These are phyloP conservation scores for Sisyra terminalis DNA, from an alignment of 2,888 invertebrate species.

Conservation along the genomic window DNA sequence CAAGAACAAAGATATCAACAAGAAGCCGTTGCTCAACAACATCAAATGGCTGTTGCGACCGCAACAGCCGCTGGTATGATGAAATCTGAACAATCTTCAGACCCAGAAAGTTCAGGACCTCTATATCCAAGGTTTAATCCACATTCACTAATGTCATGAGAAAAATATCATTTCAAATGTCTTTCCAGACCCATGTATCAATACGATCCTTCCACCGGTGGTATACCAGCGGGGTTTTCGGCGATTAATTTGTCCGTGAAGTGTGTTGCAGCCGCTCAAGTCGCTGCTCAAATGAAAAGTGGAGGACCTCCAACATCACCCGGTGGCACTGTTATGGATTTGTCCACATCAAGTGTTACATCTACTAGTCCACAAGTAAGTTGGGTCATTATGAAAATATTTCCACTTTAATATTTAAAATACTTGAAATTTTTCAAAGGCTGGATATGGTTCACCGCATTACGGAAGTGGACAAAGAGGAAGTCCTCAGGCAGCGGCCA, in stretches of 20 bases:
- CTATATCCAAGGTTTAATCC: slow-evolving; percentile 49
- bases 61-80: slow-evolving; percentile 36
- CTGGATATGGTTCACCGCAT: slow-evolving; percentile 60
- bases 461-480: slow-evolving; percentile 55
- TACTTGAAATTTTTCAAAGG: slow-evolving; percentile 31
- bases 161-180: slow-evolving; percentile 2
- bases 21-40: slow-evolving; percentile 31
- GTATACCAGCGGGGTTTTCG: slow-evolving; percentile 58
- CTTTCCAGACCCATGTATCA: slow-evolving; percentile 61
- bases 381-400: slow-evolving; percentile 1
- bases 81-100: slow-evolving; percentile 50
- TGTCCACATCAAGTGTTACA: slow-evolving; percentile 72
- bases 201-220: slow-evolving; percentile 56
- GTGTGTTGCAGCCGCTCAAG: slow-evolving; percentile 58
- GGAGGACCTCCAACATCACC: slow-evolving; percentile 51
- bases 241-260: slow-evolving; percentile 75
- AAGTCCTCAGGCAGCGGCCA: slow-evolving; percentile 72
- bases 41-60: slow-evolving; percentile 34
- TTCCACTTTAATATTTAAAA: background rate
- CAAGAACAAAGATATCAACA: slow-evolving; percentile 44
- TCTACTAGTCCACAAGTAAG: slow-evolving; percentile 69
- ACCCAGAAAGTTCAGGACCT: slow-evolving; percentile 50
- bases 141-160: background rate
- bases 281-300: slow-evolving; percentile 37
- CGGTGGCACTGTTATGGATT: slow-evolving; percentile 68